Percentiles rank a stretch among this genome's conserved stretches.
Conservation (phyloP, 2,797 vertebrate species). For the Dallia pectoralis region DNA sequence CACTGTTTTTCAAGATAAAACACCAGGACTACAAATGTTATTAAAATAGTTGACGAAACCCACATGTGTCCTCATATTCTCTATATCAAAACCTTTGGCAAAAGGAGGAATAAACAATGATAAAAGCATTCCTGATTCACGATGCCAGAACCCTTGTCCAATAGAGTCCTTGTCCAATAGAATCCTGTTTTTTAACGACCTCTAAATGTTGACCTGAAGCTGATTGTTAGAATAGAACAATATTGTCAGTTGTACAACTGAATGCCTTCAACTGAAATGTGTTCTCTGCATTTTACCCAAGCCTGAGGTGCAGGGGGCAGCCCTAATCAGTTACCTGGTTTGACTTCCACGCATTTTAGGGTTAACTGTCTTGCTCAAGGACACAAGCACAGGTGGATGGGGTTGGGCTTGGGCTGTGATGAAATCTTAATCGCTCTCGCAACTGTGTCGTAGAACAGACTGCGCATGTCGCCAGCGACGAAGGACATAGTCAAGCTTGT, state of each 20-base stretch:
- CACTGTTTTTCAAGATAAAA: not conserved
- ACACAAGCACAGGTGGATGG: not conserved
- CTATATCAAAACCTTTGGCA: not conserved
- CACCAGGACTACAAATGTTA: not conserved
- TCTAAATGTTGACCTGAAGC: not conserved
- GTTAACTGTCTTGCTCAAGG: too few species aligned
- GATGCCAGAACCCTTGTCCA: not conserved
- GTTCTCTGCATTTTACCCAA: too few species aligned
- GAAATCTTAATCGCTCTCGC: constrained; percentile 1
- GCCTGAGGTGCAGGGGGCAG: too few species aligned
- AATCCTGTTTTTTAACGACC: not conserved
- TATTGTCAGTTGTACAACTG: too few species aligned
- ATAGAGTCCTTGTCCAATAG: not conserved
- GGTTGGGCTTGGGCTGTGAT: not conserved
- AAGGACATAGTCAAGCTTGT: not conserved
- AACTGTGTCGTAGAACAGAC: not conserved
- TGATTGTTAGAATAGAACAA: not conserved
- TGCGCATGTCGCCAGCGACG: not conserved
- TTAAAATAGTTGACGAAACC: not conserved
- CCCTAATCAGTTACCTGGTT: too few species aligned
- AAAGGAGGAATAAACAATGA: not conserved
- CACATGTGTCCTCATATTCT: not conserved
- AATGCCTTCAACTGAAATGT: too few species aligned
- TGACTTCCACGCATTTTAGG: too few species aligned
- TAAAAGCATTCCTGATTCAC: not conserved